These are phyloP conservation scores for Chymomyza costata DNA, from an alignment of 1,140 invertebrate genomes.

Conservation along the genomic window DNA sequence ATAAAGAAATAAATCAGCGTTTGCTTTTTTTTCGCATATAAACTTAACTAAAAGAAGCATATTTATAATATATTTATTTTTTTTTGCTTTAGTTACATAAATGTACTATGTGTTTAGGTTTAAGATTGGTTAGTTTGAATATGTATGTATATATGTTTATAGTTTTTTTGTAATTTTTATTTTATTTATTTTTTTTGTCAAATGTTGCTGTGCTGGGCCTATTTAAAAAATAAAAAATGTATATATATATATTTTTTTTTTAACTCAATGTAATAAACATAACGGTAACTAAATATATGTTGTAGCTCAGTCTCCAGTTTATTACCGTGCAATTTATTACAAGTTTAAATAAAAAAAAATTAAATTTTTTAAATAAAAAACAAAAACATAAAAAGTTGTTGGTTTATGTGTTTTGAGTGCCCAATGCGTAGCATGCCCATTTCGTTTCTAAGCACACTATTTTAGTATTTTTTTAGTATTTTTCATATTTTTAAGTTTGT, in stretches of 20 bases:
- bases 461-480: constrained; percentile 4
- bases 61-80: not conserved
- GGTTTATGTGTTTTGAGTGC: constrained; percentile 1
- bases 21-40: constrained; percentile 2
- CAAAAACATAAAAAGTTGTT: constrained; percentile 23
- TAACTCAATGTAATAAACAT: constrained; percentile 59
- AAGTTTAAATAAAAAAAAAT: constrained; percentile 43
- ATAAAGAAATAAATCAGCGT: constrained; percentile 43
- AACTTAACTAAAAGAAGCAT: not conserved
- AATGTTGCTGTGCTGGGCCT: too few species aligned
- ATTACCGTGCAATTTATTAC: constrained; percentile 65
- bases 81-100: not conserved
- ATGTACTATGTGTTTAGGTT: too few species aligned
- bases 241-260: constrained; percentile 5
- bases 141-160: constrained; percentile 3
- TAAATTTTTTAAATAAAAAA: constrained; percentile 14
- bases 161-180: constrained; percentile 1
- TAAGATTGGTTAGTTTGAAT: not conserved
- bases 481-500: constrained; percentile 4
- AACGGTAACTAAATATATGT: constrained; percentile 74
- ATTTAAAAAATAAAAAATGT: not conserved
- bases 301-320: constrained; percentile 74
- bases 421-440: constrained; percentile 29
- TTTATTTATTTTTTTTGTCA: constrained; percentile 13
- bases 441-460: constrained; percentile 31